Percentiles rank a stretch among this genome's conserved stretches.
These are phyloP conservation scores for Puma concolor DNA, from an alignment of 2,113 vertebrate genomes.

Conservation along the genomic window DNA sequence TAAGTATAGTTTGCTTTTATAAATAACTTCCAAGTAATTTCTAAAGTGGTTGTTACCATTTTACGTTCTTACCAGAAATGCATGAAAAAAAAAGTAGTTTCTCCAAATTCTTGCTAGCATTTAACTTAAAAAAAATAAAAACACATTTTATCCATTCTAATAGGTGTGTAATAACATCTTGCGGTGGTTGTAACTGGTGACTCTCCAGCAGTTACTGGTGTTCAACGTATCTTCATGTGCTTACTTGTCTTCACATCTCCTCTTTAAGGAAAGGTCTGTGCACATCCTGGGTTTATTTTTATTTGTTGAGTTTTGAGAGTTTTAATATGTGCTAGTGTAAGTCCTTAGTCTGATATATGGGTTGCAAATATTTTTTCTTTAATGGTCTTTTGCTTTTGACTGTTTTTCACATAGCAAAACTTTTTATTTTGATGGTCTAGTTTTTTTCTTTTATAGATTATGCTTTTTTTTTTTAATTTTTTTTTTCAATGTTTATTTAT, in stretches of 20 bases:
- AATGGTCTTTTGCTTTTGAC: neutral
- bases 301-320: neutral
- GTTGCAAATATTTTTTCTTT: slow-evolving; percentile 17
- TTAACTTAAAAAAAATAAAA: neutral
- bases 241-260: neutral
- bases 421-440: neutral
- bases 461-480: no score
- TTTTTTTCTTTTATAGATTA: neutral
- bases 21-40: neutral
- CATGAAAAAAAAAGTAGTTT: neutral
- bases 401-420: neutral
- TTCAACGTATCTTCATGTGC: neutral
- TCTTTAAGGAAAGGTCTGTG: neutral
- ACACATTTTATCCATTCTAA: neutral
- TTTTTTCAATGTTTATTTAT: no score
- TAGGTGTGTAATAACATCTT: neutral
- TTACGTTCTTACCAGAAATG: neutral
- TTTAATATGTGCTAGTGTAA: neutral
- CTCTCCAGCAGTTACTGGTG: neutral
- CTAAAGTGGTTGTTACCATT: neutral
- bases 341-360: neutral
- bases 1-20: neutral
- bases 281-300: neutral
- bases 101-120: neutral
- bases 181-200: neutral